phyloP scores from a whole-genome alignment of 2,797 vertebrate genomes.

The Cottoperca gobio region DNA sequence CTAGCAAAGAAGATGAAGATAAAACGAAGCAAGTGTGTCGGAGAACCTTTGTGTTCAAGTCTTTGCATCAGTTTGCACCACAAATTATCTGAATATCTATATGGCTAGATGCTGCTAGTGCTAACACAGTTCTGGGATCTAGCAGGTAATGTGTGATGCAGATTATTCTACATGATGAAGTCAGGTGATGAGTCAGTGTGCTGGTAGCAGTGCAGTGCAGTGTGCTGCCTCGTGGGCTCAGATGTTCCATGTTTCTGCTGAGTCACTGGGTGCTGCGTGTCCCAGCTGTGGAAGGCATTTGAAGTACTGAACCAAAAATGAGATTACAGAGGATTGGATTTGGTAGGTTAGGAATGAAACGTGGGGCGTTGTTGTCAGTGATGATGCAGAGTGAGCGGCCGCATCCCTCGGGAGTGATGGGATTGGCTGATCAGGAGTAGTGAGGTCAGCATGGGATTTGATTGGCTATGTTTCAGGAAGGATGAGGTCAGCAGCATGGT shows the following conservation, averaged over 20 bases:
- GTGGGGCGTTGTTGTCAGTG: background rate
- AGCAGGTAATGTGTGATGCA: background rate
- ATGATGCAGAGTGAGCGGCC: background rate
- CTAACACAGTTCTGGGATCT: background rate
- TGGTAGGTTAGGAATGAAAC: background rate
- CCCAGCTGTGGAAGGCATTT: background rate
- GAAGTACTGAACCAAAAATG: constrained; percentile 10
- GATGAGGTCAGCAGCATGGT: constrained; percentile 48
- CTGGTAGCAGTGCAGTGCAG: constrained; percentile 24
- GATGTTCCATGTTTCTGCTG: constrained; percentile 50
- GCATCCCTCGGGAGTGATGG: constrained; percentile 11
- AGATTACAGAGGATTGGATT: constrained; percentile 23
- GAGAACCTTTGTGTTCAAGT: background rate
- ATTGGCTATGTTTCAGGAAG: constrained; percentile 35
- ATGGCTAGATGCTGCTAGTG: background rate
- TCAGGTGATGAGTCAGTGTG: constrained; percentile 48
- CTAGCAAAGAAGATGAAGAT: background rate
- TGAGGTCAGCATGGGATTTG: constrained; percentile 54
- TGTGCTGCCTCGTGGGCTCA: constrained; percentile 55
- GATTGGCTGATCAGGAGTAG: constrained; percentile 36
- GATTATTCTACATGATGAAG: constrained; percentile 3
- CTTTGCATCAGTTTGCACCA: background rate
- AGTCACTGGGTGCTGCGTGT: constrained; percentile 1
- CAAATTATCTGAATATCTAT: background rate
- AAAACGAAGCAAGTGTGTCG: background rate